These are phyloP conservation scores for Spodoptera littoralis DNA, from an alignment of 2,888 invertebrate species.

Conservation along the genomic window DNA sequence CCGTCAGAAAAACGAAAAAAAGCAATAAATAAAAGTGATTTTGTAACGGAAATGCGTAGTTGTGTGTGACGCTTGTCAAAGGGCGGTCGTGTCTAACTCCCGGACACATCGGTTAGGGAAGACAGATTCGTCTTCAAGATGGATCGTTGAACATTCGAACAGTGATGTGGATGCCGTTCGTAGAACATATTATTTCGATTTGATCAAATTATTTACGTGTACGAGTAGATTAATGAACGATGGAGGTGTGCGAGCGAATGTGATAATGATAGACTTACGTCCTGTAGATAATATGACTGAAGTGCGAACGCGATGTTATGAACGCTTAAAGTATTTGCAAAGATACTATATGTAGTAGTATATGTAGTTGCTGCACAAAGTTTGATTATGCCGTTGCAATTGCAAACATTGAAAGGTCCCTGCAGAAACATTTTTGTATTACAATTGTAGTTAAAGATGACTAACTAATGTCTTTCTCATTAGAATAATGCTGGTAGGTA, in stretches of 20 bases:
- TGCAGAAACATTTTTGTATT: too few relatives aligned
- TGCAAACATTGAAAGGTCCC: too few relatives aligned
- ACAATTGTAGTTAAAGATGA: too few relatives aligned
- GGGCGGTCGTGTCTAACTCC: conserved; percentile 46
- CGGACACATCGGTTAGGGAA: conserved; percentile 43
- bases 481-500: too few relatives aligned
- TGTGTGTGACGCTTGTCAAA: conserved; percentile 66
- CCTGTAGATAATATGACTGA: background rate
- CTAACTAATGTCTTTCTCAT: too few relatives aligned
- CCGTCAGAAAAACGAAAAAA: conserved; percentile 63
- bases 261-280: background rate
- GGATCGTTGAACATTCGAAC: conserved; percentile 34
- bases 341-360: too few relatives aligned
- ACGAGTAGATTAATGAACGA: conserved; percentile 17
- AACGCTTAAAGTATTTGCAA: too few relatives aligned
- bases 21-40: conserved; percentile 72
- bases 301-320: background rate
- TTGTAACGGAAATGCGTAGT: conserved; percentile 70
- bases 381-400: too few relatives aligned
- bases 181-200: conserved; percentile 38
- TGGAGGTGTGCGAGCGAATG: background rate
- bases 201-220: conserved; percentile 33
- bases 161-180: conserved; percentile 27
- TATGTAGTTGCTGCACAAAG: too few relatives aligned
- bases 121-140: conserved; percentile 55